phyloP scores from a whole-genome alignment of 2,797 vertebrate species.

The Clarias pachynema region DNA sequence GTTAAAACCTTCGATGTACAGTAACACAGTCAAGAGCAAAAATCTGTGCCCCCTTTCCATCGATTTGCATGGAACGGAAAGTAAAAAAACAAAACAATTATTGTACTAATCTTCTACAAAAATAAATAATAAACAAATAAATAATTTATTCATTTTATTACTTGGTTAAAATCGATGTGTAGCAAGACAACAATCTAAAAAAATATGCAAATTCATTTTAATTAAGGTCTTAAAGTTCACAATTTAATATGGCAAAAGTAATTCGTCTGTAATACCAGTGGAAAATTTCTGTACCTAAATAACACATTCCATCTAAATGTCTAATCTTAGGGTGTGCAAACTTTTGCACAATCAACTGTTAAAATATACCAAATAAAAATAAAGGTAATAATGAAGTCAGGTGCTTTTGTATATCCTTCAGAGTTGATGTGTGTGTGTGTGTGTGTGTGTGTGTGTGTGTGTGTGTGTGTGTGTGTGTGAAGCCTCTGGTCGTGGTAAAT shows the following conservation, averaged over 20 bases:
- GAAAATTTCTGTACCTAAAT: neutral
- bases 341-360: neutral
- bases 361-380: constrained; percentile 1
- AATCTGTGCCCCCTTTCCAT: neutral
- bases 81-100: neutral
- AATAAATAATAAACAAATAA: neutral
- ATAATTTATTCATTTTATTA: neutral
- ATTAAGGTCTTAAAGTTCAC: neutral
- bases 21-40: neutral
- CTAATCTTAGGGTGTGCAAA: neutral
- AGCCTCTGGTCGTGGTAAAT: constrained; percentile 49
- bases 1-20: neutral
- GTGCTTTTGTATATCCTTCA: constrained; percentile 41
- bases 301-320: neutral
- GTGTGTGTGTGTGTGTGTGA: constrained; percentile 30
- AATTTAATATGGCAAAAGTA: neutral
- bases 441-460: constrained; percentile 43
- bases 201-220: neutral
- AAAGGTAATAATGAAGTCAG: constrained; percentile 20
- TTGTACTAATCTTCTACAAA: neutral
- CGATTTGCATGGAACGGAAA: neutral
- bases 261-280: neutral
- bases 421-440: constrained; percentile 23
- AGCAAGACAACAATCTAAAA: neutral
- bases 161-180: neutral